Percentiles rank a stretch among this genome's conserved stretches.
These are phyloP conservation scores for Osedax fenrisi DNA, from an alignment of 2,888 invertebrate species.

Conservation along the genomic window DNA sequence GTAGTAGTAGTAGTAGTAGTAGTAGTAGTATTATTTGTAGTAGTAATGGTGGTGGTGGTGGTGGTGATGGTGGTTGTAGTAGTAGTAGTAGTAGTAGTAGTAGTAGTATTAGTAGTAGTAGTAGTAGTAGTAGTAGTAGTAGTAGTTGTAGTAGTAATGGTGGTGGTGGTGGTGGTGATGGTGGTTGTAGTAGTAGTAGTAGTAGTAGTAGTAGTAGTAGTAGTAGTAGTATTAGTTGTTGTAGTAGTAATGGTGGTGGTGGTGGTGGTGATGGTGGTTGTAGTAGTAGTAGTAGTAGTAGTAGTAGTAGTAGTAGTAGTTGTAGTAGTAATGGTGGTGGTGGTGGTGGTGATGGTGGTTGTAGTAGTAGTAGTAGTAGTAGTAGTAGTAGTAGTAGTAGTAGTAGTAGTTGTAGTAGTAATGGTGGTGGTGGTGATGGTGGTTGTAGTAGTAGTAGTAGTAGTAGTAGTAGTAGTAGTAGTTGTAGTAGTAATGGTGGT, in stretches of 20 bases:
- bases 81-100: no score
- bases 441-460: no score
- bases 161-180: not conserved
- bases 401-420: not conserved
- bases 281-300: not conserved
- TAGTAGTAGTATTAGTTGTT: no score
- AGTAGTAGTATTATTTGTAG: no score
- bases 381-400: not conserved
- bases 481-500: not conserved
- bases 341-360: no score
- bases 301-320: not conserved
- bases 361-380: constrained; percentile 8
- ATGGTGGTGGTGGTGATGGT: not conserved
- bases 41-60: no score
- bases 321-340: not conserved
- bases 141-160: not conserved
- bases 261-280: no score
- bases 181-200: constrained; percentile 8
- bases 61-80: no score
- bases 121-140: not conserved
- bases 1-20: no score
- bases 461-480: constrained; percentile 4
- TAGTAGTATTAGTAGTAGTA: no score
- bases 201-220: constrained; percentile 3
- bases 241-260: not conserved